A percentile compares a stretch with the other conserved stretches of the same genome.
These are phyloP conservation scores for Gallirallus australis DNA, from an alignment of 2,797 vertebrate genomes.

Conservation along the genomic window DNA sequence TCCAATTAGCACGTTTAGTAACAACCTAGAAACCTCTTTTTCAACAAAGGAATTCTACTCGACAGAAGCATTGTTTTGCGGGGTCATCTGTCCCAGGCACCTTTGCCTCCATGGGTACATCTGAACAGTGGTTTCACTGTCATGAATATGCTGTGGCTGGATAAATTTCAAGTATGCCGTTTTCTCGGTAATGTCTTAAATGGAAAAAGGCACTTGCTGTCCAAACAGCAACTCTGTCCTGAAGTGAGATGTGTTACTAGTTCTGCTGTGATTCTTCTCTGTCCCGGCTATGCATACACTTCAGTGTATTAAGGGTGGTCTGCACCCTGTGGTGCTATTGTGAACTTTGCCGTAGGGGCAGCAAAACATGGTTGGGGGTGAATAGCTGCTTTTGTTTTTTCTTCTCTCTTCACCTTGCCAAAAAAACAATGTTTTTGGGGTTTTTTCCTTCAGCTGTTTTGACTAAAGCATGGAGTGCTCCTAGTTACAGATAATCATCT, in stretches of 20 bases:
- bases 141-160: not conserved
- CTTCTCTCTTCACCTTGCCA: too few relatives aligned
- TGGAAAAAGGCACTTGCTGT: slow-evolving; percentile 54
- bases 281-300: not conserved
- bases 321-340: rapidly evolving
- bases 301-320: not conserved
- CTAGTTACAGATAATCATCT: not conserved
- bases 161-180: not conserved
- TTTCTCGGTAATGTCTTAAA: slow-evolving; percentile 24
- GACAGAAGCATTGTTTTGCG: not conserved
- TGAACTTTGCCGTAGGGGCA: not conserved
- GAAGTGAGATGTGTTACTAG: not conserved
- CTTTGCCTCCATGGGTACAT: not conserved
- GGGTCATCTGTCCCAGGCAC: not conserved
- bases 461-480: not conserved
- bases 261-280: not conserved
- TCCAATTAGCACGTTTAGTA: not conserved
- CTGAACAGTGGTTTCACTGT: not conserved
- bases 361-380: not conserved
- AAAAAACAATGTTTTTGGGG: too few relatives aligned
- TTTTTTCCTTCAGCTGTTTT: not conserved
- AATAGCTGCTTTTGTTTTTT: not conserved
- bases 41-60: not conserved
- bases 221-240: slow-evolving; percentile 24
- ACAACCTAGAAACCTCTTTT: not conserved